Conservation (phyloP, 2,797 vertebrate genomes). For the Euphonia xanthogaster region DNA sequence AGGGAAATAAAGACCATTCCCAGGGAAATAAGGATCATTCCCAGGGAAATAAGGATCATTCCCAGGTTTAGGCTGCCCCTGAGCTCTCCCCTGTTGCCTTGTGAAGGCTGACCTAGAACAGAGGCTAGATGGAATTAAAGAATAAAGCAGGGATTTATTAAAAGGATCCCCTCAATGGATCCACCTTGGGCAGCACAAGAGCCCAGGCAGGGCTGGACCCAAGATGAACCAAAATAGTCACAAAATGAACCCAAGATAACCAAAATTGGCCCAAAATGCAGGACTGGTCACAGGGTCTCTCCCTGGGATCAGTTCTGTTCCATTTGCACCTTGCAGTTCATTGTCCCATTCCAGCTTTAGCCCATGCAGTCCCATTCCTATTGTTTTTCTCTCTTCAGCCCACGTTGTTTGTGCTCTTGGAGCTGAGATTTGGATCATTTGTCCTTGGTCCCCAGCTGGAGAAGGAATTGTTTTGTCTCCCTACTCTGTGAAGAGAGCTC, state of each 20-base stretch:
- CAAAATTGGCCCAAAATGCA: background rate
- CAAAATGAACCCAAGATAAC: background rate
- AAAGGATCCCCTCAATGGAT: background rate
- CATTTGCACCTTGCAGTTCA: background rate
- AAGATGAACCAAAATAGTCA: background rate
- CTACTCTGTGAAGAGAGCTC: background rate
- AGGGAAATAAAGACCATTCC: background rate
- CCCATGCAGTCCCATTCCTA: accelerated
- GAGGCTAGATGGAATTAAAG: background rate
- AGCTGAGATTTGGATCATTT: background rate
- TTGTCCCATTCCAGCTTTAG: background rate
- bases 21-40: background rate
- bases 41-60: background rate
- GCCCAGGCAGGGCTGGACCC: background rate
- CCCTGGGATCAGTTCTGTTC: background rate
- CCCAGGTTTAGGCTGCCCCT: background rate
- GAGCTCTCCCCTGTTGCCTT: background rate
- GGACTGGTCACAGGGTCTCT: accelerated
- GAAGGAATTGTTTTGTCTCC: background rate
- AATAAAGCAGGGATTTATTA: background rate
- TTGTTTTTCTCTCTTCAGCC: background rate
- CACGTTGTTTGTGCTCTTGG: background rate
- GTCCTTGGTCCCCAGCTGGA: background rate
- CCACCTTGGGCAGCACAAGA: background rate
- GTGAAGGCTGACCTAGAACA: background rate